Percentiles rank a stretch among this genome's conserved stretches.
These are phyloP conservation scores for Ailuropoda melanoleuca DNA, from an alignment of 2,113 vertebrate genomes.

Conservation along the genomic window DNA sequence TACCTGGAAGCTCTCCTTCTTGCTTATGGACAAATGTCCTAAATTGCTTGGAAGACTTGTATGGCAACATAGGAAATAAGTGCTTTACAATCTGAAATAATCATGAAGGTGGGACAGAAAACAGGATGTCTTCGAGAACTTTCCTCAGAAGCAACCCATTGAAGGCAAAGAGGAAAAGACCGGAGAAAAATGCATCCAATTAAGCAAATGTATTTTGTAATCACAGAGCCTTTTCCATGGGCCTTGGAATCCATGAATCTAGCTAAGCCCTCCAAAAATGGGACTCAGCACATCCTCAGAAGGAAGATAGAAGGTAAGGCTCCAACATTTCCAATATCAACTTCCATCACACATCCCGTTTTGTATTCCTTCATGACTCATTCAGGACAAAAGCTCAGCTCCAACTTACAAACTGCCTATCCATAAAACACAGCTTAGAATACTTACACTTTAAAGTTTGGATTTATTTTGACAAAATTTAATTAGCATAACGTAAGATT, in stretches of 20 bases:
- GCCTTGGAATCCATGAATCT: background rate
- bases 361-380: background rate
- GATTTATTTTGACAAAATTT: background rate
- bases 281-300: background rate
- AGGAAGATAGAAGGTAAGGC: background rate
- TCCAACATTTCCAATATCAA: background rate
- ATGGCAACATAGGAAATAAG: background rate
- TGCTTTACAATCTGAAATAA: background rate
- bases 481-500: background rate
- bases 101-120: background rate
- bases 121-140: background rate
- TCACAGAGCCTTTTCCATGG: background rate
- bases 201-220: background rate
- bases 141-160: background rate
- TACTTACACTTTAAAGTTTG: background rate
- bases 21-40: background rate
- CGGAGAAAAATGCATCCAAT: background rate
- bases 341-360: background rate
- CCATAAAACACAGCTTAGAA: background rate
- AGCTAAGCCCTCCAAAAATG: background rate
- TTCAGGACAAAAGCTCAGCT: background rate
- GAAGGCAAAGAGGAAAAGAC: background rate
- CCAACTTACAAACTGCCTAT: background rate
- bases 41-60: background rate
- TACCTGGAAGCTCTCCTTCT: background rate